Evolutionary conservation across 2,113 vertebrate species (phyloP).

Genomic region (Apteryx mantelli): DNA sequence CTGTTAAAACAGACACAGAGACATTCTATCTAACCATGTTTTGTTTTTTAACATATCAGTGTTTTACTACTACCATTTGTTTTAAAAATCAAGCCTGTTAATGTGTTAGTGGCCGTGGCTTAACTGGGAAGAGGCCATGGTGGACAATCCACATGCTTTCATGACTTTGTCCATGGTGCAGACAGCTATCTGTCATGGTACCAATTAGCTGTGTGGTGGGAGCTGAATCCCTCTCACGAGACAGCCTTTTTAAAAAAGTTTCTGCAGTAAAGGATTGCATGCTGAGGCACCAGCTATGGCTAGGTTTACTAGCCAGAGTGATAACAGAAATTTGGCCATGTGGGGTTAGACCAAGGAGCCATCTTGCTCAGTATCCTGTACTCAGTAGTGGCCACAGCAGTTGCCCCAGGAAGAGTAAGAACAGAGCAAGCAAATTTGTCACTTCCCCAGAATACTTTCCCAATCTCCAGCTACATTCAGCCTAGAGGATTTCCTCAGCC

Average conservation of each 20-base stretch:
- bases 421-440: neutral
- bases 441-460: neutral
- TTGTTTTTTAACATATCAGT: neutral
- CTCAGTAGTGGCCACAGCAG: neutral
- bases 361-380: no score
- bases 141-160: neutral
- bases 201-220: no score
- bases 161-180: rapidly evolving
- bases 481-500: neutral
- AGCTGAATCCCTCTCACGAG: neutral
- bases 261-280: no score
- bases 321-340: no score
- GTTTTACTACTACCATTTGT: no score
- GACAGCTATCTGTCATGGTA: neutral
- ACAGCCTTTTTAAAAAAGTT: no score
- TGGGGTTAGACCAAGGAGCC: no score
- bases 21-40: neutral
- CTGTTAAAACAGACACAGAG: neutral
- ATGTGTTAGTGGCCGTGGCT: neutral
- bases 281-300: neutral
- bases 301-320: neutral
- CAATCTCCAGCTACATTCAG: neutral
- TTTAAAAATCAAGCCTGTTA: neutral
- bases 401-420: neutral
- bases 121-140: neutral